A percentile compares a stretch with the other conserved stretches of the same genome.
These are phyloP conservation scores for Girardia tigrina DNA, from an alignment of 2,888 invertebrate genomes.

Conservation along the genomic window DNA sequence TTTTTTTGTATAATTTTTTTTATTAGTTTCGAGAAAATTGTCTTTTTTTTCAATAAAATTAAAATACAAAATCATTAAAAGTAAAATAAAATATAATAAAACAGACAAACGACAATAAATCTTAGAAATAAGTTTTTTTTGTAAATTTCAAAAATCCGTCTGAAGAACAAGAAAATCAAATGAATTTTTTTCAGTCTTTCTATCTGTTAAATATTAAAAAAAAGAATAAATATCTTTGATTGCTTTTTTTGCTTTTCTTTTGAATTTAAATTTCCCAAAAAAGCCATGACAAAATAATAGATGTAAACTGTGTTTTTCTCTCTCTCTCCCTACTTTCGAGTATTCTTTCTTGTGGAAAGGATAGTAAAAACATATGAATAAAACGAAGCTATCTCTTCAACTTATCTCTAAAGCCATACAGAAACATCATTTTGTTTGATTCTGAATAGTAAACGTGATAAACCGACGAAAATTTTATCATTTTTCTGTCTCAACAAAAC, in stretches of 20 bases:
- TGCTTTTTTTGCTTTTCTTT: background rate
- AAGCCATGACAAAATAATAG: slow-evolving; percentile 20
- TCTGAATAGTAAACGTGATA: slow-evolving; percentile 8
- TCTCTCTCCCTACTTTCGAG: too few species aligned
- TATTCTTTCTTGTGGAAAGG: too few species aligned
- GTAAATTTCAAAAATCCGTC: background rate
- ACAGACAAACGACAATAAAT: background rate
- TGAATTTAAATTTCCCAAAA: slow-evolving; percentile 16
- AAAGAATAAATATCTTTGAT: background rate
- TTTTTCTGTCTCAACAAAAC: slow-evolving; percentile 13
- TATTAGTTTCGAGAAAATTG: too few species aligned
- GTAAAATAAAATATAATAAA: background rate
- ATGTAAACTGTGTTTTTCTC: slow-evolving; percentile 14
- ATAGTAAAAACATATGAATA: background rate
- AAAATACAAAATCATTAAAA: background rate
- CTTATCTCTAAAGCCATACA: slow-evolving; percentile 13
- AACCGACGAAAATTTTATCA: slow-evolving; percentile 23
- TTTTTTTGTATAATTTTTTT: too few species aligned
- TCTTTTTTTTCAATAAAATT: too few species aligned
- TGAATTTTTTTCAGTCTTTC: background rate
- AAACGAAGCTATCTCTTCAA: background rate
- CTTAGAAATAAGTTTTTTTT: background rate
- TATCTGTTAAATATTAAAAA: background rate
- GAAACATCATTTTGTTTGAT: slow-evolving; percentile 8
- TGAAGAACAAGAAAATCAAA: background rate